Conservation (phyloP, 2,888 invertebrate species). For the Leptogaster cylindrica region DNA sequence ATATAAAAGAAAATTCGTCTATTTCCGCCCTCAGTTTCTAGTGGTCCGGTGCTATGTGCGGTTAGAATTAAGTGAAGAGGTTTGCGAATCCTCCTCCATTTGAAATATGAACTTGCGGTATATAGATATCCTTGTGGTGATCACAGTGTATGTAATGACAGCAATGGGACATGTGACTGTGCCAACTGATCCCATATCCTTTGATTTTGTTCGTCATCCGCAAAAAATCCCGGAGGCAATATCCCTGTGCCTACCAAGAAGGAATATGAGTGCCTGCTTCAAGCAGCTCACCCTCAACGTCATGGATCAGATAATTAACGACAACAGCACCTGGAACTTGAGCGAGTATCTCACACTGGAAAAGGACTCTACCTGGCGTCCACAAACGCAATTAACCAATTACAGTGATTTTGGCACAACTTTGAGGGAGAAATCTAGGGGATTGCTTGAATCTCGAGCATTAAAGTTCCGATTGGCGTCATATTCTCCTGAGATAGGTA, state of each 20-base stretch:
- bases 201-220: no score
- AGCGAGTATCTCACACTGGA: constrained; percentile 56
- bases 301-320: constrained; percentile 61
- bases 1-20: no score
- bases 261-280: constrained; percentile 57
- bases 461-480: constrained; percentile 59
- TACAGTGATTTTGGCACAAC: constrained; percentile 33
- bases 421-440: constrained; percentile 37
- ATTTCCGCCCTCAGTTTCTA: no score
- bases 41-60: no score
- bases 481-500: constrained; percentile 53
- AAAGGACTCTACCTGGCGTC: constrained; percentile 48
- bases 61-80: no score
- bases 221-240: constrained; percentile 46
- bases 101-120: no score
- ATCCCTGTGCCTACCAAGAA: constrained; percentile 53
- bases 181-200: not conserved
- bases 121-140: no score
- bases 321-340: constrained; percentile 58
- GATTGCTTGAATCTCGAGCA: constrained; percentile 61
- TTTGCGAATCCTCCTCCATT: no score
- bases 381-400: no score
- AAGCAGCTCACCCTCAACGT: constrained; percentile 58
- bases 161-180: not conserved
- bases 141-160: not conserved